Evolutionary conservation across 2,797 vertebrate species (phyloP).

Genomic region (Enteromius radiatus): DNA sequence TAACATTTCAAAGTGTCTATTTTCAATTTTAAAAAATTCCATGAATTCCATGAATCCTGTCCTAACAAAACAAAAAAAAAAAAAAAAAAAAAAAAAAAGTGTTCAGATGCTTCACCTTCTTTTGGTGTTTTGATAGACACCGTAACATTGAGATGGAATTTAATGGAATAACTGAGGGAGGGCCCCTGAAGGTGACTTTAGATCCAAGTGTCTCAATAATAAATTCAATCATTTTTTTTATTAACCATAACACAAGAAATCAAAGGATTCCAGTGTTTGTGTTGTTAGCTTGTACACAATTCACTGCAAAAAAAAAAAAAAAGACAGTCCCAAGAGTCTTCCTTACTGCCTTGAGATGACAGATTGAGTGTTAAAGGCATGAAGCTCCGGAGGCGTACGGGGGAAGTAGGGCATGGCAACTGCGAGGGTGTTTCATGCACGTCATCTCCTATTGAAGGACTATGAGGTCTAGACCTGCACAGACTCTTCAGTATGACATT

Average conservation of each 20-base stretch:
- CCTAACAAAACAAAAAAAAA: background rate
- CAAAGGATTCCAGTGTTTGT: slow-evolving; percentile 22
- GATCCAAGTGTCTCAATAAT: background rate
- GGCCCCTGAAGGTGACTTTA: background rate
- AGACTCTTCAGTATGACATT: slow-evolving; percentile 7
- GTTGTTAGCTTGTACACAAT: slow-evolving; percentile 2
- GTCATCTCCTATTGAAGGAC: slow-evolving; percentile 18
- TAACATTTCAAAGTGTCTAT: background rate
- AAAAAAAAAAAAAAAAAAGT: too few species aligned
- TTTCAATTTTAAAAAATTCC: background rate
- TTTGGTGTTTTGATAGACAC: background rate
- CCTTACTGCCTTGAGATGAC: slow-evolving; percentile 29
- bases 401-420: slow-evolving; percentile 41
- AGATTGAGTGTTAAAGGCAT: slow-evolving; percentile 36
- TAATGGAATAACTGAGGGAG: background rate
- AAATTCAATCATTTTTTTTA: background rate
- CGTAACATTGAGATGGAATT: background rate
- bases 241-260: background rate
- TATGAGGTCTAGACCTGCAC: slow-evolving; percentile 3
- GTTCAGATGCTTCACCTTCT: background rate
- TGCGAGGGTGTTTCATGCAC: slow-evolving; percentile 14
- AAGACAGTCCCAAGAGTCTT: slow-evolving; percentile 9
- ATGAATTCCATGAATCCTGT: background rate
- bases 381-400: slow-evolving; percentile 11
- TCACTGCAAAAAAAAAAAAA: background rate